phyloP scores from a whole-genome alignment of 53 echinoderm and acorn worm species.

The Echinarachnius parma region DNA sequence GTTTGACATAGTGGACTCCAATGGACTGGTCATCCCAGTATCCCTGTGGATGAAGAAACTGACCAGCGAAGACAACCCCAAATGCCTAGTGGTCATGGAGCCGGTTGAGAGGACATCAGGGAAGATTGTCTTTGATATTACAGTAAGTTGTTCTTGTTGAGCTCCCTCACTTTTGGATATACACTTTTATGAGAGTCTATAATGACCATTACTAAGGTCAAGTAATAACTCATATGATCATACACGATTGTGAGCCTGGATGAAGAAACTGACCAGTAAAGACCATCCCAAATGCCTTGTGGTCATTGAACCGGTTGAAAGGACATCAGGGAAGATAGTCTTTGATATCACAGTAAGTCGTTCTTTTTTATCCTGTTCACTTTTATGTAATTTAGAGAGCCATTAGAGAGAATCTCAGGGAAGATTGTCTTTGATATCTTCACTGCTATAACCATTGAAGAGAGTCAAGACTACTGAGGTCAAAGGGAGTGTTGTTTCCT shows the following conservation, averaged over 20 bases:
- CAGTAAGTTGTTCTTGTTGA: slow-evolving; percentile 64
- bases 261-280: slow-evolving; percentile 92
- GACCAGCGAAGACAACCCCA: slow-evolving; percentile 80
- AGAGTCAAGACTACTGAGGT: too few species aligned
- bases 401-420: too few species aligned
- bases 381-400: background rate
- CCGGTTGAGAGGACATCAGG: slow-evolving; percentile 79
- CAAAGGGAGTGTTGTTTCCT: too few species aligned
- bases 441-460: too few species aligned
- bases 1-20: slow-evolving; percentile 90
- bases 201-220: too few species aligned
- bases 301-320: slow-evolving; percentile 67
- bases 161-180: too few species aligned
- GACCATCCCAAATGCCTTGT: slow-evolving; percentile 85
- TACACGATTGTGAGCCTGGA: slow-evolving; percentile 67
- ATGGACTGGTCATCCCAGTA: slow-evolving; percentile 83
- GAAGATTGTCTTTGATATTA: slow-evolving; percentile 70
- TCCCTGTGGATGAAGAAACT: slow-evolving; percentile 99
- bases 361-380: background rate
- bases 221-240: too few species aligned
- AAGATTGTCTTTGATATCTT: too few species aligned
- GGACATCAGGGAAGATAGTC: background rate
- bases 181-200: too few species aligned
- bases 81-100: slow-evolving; percentile 86
- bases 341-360: background rate